These are phyloP conservation scores for Chiloscyllium plagiosum DNA, from an alignment of 2,113 vertebrate species.

Conservation along the genomic window DNA sequence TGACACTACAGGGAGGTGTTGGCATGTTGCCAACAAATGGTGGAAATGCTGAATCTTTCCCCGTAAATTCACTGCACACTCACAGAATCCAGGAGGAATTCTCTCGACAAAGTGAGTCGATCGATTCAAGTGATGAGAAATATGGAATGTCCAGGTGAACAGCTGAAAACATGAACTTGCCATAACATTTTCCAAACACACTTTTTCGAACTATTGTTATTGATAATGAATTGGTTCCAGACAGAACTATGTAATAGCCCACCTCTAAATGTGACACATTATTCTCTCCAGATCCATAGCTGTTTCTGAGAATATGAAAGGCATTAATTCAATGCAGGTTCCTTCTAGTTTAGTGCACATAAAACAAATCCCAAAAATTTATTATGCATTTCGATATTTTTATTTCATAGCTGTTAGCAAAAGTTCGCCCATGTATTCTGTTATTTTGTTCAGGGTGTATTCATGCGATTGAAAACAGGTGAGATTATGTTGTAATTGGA, in stretches of 20 bases:
- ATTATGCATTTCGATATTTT: not conserved
- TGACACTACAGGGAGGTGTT: not conserved
- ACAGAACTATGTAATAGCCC: not conserved
- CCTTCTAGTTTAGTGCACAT: not conserved
- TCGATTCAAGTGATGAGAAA: not conserved
- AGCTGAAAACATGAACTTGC: not conserved
- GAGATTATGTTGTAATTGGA: not conserved
- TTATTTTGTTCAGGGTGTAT: not conserved
- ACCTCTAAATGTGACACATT: not conserved
- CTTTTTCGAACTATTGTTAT: not conserved
- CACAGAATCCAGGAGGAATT: not conserved
- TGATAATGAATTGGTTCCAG: not conserved
- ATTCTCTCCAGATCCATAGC: not conserved
- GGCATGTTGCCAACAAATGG: not conserved
- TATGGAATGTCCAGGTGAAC: not conserved
- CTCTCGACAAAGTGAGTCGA: not conserved
- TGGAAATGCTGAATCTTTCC: not conserved
- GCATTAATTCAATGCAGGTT: not conserved
- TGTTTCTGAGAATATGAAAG: not conserved
- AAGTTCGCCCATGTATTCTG: not conserved
- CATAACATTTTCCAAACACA: not conserved
- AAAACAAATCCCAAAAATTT: not conserved
- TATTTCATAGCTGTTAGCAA: not conserved
- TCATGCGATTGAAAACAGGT: not conserved
- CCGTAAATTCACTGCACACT: not conserved